phyloP scores from a whole-genome alignment of 1,140 invertebrate genomes.

The Oreohelix idahoensis region DNA sequence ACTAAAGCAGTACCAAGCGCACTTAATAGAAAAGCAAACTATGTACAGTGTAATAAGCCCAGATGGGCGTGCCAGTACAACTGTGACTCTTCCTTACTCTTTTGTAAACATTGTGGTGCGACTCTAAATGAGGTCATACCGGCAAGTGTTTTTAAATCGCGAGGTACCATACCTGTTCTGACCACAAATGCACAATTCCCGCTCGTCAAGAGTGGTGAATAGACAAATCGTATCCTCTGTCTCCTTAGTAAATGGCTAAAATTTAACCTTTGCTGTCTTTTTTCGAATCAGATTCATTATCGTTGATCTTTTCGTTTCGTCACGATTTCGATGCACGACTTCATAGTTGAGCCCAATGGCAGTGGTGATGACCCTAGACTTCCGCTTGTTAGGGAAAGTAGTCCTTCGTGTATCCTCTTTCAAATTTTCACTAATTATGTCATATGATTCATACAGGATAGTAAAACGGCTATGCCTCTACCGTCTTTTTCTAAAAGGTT shows the following conservation, averaged over 20 bases:
- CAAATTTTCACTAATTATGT: no score
- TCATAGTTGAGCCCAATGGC: conserved; percentile 15
- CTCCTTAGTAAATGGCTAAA: background rate
- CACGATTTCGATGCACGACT: conserved; percentile 3
- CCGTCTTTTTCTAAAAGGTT: no score
- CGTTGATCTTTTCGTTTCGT: background rate
- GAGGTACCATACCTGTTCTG: conserved; percentile 4
- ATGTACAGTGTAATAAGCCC: background rate
- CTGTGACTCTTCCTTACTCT: background rate
- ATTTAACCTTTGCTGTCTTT: conserved; percentile 5
- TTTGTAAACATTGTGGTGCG: conserved; percentile 3
- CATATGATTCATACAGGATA: no score
- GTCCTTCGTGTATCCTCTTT: background rate
- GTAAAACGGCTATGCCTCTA: no score
- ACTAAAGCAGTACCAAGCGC: no score
- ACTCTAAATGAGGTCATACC: background rate
- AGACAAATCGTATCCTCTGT: background rate
- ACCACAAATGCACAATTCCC: background rate
- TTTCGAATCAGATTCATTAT: conserved; percentile 8
- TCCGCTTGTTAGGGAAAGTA: background rate
- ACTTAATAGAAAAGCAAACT: background rate
- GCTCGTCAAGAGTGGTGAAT: background rate
- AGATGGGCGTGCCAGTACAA: background rate
- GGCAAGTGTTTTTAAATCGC: background rate
- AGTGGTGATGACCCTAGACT: conserved; percentile 1